Conservation (phyloP, 2,797 vertebrate genomes). For the Sebastes variabilis region DNA sequence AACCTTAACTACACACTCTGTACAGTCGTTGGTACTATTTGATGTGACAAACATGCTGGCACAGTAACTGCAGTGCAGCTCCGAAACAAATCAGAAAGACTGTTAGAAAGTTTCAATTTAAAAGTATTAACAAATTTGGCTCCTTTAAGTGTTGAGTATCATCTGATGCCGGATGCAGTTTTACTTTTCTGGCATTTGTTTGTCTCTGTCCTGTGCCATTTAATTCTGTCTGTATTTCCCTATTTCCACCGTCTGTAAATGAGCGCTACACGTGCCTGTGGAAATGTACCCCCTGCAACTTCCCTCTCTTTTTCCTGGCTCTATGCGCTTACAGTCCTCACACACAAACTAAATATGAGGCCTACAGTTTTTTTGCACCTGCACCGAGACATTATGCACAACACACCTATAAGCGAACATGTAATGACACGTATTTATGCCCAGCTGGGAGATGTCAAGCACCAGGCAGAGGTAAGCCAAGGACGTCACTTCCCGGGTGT, state of each 20-base stretch:
- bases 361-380: constrained; percentile 51
- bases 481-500: constrained; percentile 52
- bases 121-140: constrained; percentile 30
- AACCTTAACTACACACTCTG: constrained; percentile 62
- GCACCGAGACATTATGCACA: constrained; percentile 54
- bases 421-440: constrained; percentile 56
- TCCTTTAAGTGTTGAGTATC: not conserved
- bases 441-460: constrained; percentile 62
- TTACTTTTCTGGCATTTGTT: constrained; percentile 59
- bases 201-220: constrained; percentile 71
- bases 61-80: constrained; percentile 62
- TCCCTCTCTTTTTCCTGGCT: constrained; percentile 59
- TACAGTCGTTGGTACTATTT: constrained; percentile 67
- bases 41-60: constrained; percentile 66
- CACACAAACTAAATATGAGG: constrained; percentile 38
- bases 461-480: constrained; percentile 59
- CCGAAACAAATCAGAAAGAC: constrained; percentile 11
- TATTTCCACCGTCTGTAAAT: constrained; percentile 71
- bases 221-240: constrained; percentile 59
- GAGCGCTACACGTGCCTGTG: constrained; percentile 75
- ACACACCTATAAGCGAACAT: constrained; percentile 44
- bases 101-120: not conserved
- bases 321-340: constrained; percentile 41
- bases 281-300: constrained; percentile 71
- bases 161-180: constrained; percentile 53